Evolutionary conservation across 2,797 vertebrate genomes (phyloP).

Genomic region (Acanthurus leucopareius): DNA sequence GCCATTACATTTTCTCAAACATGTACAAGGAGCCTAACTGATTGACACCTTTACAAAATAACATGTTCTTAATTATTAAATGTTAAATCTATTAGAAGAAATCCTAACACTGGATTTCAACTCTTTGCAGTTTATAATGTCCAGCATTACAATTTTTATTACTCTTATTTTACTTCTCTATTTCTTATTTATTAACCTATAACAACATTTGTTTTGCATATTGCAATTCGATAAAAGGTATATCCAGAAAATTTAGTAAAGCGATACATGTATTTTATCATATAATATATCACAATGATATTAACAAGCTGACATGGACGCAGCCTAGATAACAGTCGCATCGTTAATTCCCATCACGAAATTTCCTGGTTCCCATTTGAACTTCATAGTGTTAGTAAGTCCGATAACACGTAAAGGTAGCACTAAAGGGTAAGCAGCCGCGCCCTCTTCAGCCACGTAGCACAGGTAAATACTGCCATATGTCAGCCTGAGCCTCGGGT

Average conservation of each 20-base stretch:
- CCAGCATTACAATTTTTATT: neutral
- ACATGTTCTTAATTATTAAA: neutral
- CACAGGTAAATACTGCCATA: slow-evolving; percentile 46
- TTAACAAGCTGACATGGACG: neutral
- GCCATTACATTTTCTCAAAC: too few relatives aligned
- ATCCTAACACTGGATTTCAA: neutral
- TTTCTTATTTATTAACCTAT: neutral
- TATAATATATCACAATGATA: neutral
- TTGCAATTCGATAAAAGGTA: neutral
- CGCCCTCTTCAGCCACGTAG: slow-evolving; percentile 59
- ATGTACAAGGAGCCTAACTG: too few relatives aligned
- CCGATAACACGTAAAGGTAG: slow-evolving; percentile 51
- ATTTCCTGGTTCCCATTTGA: neutral
- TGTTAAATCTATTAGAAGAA: neutral
- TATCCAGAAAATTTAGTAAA: neutral
- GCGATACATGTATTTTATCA: neutral
- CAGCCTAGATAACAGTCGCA: neutral
- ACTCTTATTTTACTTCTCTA: neutral
- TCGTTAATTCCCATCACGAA: neutral
- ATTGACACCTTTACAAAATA: too few relatives aligned
- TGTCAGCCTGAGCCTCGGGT: neutral
- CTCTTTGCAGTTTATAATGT: too few relatives aligned
- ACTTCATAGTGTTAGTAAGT: rapidly evolving
- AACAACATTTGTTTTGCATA: neutral
- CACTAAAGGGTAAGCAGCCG: slow-evolving; percentile 23